Base-by-base conservation (phyloP, 2,797 vertebrate species). In the Macroramphosus scolopax region DNA sequence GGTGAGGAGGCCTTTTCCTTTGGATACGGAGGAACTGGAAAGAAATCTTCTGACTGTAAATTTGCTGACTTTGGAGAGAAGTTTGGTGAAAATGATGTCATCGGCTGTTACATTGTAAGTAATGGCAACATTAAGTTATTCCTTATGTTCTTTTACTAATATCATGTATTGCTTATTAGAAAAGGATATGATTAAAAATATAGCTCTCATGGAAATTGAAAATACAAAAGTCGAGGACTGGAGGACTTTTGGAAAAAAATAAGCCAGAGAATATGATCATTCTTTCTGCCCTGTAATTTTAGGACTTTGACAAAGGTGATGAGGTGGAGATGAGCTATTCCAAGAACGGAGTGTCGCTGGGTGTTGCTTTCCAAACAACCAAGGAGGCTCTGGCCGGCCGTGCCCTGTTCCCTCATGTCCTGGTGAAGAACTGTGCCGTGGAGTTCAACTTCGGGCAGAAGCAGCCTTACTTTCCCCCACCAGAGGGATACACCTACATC, bases 381-480 rank as follows among this genome's bases (percentile, higher is more conserved):
- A 91, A 90, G 63, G 91, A 91, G 34, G 76, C 49, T 0, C 38
- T 97, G 74, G 91, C 80, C 0, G 91, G 88, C 4, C 90, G 89
- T 0, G 87, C 92, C 0, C 89, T 96, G 5, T 95, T 93, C 62
- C 95, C 94, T 7, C 94, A 96, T 0, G 91, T 97, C 28, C 75
- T 96, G 57, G 92, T 94, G 61, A 96, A 97, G 77, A 97, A 97
- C 41, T 97, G 93, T 20, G 90, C 93, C 0, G 88, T 96, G 0
- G 94, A 97, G 57, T 96, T 96, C 82, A 96, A 97, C 83, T 96
- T 96, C 0, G 95, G 95, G 9, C 94, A 97, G 75, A 87, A 84
- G 22, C 58, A 48, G 45, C 82, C 94, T 1, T 94, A 89, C 76
- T 94, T 89, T 57, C 82, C 88, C 0, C 54, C 85, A 1, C 89